Evolutionary conservation across 2,797 vertebrate species (phyloP), one percentile per base, ranked within the genome.

Genomic region (Arrhamphus sclerolepis): DNA sequence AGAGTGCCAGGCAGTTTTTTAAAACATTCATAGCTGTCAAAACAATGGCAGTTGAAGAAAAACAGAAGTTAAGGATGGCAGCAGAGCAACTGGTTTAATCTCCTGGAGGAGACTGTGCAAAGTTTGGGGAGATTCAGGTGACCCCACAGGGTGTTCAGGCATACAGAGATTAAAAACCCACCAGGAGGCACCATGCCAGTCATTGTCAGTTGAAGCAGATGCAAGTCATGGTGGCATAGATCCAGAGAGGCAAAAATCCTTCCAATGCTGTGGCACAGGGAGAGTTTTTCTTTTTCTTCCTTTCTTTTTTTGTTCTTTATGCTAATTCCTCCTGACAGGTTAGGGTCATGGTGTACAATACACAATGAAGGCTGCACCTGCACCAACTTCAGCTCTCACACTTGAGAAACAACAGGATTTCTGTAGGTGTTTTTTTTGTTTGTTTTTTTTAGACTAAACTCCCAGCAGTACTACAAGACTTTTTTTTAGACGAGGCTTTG

Each of bases 181-280:
- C 44, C 42, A 62, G 29, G 52, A 70, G 72, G 78, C 73, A 74
- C 44, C 39, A 39, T 76, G 84, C 74, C 81, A 80, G 72, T 72
- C 79, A 82, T 80, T 82, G 77, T 82, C 57, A 70, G 51, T 9
- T 40, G 54, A 62, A 61, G 63, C 68, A 62, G 65, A 67, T 38
- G 53, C 29, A 56, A 62, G 50, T 72, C 66, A 49, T 54, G 43
- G 47, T 71, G 67, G 72, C 69, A 51, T 43, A 31, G 53, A 75
- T 71, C 75, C 77, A 82, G 62, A 57, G 38, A 28, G 19, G 26
- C 3, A 78, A 62, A 58, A 65, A 62, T 3, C 10, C 16, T 44
- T 72, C 55, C 68, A 71, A 51, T 29, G 1, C n/a, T 56, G 67
- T 46, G 70, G 58, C 70, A 28, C 6, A 21, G 38, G 22, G 49